Conservation (phyloP, 2,888 invertebrate genomes). For the Dryadula phaetusa region DNA sequence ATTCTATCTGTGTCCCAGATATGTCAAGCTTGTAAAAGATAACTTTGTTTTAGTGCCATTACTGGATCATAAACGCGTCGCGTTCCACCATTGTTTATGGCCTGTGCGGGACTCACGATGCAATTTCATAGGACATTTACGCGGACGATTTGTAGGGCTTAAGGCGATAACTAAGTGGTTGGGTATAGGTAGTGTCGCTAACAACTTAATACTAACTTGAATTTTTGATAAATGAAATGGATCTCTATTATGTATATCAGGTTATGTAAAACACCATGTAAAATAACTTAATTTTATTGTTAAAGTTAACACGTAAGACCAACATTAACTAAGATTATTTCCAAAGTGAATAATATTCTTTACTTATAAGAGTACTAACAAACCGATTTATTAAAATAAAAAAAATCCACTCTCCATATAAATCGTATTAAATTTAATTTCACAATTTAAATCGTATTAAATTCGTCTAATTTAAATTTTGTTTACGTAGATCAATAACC, state of each 20-base stretch:
- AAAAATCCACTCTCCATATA: too few species aligned
- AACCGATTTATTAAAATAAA: too few species aligned
- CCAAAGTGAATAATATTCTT: too few species aligned
- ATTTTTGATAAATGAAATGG: background rate
- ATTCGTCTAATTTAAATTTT: constrained; percentile 3
- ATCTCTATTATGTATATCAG: background rate
- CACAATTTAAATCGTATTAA: background rate
- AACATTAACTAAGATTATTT: too few species aligned
- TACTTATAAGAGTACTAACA: background rate
- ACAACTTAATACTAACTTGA: constrained; percentile 47
- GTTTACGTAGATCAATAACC: constrained; percentile 14
- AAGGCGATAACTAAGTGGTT: constrained; percentile 65
- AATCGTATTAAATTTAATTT: too few species aligned
- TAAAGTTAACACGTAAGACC: too few species aligned
- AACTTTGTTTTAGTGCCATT: constrained; percentile 67
- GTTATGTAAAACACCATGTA: too few species aligned
- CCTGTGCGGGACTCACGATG: constrained; percentile 76
- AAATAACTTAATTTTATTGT: too few species aligned
- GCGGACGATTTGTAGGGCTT: constrained; percentile 68
- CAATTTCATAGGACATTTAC: constrained; percentile 78
- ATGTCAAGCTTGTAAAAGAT: constrained; percentile 34
- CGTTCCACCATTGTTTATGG: constrained; percentile 71
- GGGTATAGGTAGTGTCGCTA: constrained; percentile 58
- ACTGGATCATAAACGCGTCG: constrained; percentile 75
- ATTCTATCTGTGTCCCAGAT: constrained; percentile 7